Conservation (phyloP, 2,797 vertebrate genomes). For the Hemitrygon akajei region DNA sequence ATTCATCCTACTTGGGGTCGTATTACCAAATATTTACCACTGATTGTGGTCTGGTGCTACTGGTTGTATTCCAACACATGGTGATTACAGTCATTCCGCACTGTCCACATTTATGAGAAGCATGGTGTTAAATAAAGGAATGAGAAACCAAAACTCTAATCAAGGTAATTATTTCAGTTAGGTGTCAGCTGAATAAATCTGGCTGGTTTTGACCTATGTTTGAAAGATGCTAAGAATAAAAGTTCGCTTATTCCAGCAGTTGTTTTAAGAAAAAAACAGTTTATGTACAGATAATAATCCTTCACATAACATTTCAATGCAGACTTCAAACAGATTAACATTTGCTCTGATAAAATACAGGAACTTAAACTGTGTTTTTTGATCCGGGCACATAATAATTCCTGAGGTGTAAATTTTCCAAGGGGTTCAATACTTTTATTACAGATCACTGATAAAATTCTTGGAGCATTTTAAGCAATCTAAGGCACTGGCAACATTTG, state of each 20-base stretch:
- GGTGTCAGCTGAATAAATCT: background rate
- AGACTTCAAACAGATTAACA: background rate
- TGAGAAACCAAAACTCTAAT: background rate
- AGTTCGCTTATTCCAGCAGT: background rate
- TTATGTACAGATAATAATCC: background rate
- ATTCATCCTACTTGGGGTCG: background rate
- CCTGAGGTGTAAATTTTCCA: background rate
- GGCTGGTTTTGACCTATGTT: background rate
- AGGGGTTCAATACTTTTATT: background rate
- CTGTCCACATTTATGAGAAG: background rate
- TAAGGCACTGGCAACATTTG: background rate
- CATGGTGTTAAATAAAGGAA: background rate
- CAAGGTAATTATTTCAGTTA: background rate
- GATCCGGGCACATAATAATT: background rate
- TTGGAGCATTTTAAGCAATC: background rate
- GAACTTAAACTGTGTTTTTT: background rate
- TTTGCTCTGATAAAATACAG: background rate
- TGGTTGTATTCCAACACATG: conserved; percentile 4
- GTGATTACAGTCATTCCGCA: background rate
- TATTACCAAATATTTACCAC: conserved; percentile 29
- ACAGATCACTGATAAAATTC: background rate
- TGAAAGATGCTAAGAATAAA: background rate
- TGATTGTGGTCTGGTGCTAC: background rate
- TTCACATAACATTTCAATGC: background rate
- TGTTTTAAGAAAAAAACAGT: background rate